Evolutionary conservation across 2,113 vertebrate genomes (phyloP), one percentile per base, ranked within the genome.

Genomic region (zebrafish (Danio rerio)): DNA sequence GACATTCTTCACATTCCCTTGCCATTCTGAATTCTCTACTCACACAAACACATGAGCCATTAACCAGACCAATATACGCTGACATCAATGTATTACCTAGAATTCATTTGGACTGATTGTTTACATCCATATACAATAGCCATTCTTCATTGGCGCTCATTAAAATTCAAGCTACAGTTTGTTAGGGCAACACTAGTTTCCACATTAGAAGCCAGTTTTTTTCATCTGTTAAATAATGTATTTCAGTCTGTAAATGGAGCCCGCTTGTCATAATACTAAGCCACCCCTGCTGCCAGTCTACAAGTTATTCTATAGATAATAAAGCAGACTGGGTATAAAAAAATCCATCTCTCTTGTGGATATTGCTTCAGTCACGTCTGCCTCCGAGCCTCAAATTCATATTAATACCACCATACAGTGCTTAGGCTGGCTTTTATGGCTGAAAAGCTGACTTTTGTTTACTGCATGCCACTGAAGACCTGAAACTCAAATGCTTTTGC

Each of bases 1-100:
- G 53, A 65, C 78, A 77, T 86, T 81, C 82, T 59, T 59, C 9
- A 43, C 82, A 86, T 86, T 88, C 84, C 82, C 62, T 13, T 13
- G 42, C 55, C 66, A 79, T 45, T 65, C 81, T 65, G 7, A 43
- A 55, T 77, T 71, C 78, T 66, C 53, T 6, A 53, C 70, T 65
- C 78, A 45, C 68, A 83, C 40, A 80, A 66, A 86, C 58, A 16
- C 75, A 82, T 59, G 53, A 45, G 50, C 11, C 16, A 9, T 61
- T 63, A 52, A 12, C 50, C 45, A 77, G 13, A 77, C 43, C 18
- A 53, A 74, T 74, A 43, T 18, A 73, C 10, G 71, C 71, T 47
- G 42, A 75, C 61, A 59, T 63, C 58, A 70, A 45, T 21, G 63
- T 11, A 42, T 77, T 61, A 62, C 73, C 40, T 58, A 61, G 42